phyloP scores from a whole-genome alignment of 2,888 invertebrate species.

The Actias luna region DNA sequence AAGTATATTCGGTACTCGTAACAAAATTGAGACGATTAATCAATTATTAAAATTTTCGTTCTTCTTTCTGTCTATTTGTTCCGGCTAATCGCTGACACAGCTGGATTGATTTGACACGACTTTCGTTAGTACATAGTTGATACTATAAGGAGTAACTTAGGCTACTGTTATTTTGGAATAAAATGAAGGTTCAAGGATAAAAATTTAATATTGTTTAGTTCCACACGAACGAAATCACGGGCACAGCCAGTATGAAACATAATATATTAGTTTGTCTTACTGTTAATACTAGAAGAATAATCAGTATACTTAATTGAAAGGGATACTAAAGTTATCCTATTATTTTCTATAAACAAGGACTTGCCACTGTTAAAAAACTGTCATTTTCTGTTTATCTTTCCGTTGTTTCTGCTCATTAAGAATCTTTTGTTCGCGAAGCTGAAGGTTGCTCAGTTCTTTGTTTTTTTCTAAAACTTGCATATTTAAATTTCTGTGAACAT shows the following conservation, averaged over 20 bases:
- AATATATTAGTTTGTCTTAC: no score
- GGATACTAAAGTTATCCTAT: not conserved
- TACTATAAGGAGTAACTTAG: no score
- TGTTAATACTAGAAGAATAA: not conserved
- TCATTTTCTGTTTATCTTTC: slow-evolving; percentile 88
- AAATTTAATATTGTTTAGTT: not conserved
- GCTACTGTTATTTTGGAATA: no score
- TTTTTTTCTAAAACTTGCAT: slow-evolving; percentile 83
- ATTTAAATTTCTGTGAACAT: slow-evolving; percentile 83
- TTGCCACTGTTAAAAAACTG: slow-evolving; percentile 83
- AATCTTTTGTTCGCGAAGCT: slow-evolving; percentile 83
- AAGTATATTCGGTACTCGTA: no score
- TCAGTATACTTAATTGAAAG: not conserved
- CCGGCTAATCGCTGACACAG: no score
- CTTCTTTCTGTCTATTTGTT: no score
- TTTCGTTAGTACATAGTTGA: no score
- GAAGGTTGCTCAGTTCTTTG: slow-evolving; percentile 82
- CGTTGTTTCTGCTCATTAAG: slow-evolving; percentile 86
- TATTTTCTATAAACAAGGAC: slow-evolving; percentile 8
- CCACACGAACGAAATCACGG: no score
- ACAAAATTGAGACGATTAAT: no score
- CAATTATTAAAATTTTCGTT: no score
- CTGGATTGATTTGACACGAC: no score
- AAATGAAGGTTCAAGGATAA: not conserved
- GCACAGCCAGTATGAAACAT: no score